phyloP scores from a whole-genome alignment of 1,140 invertebrate genomes.

The Calliphora vicina region DNA sequence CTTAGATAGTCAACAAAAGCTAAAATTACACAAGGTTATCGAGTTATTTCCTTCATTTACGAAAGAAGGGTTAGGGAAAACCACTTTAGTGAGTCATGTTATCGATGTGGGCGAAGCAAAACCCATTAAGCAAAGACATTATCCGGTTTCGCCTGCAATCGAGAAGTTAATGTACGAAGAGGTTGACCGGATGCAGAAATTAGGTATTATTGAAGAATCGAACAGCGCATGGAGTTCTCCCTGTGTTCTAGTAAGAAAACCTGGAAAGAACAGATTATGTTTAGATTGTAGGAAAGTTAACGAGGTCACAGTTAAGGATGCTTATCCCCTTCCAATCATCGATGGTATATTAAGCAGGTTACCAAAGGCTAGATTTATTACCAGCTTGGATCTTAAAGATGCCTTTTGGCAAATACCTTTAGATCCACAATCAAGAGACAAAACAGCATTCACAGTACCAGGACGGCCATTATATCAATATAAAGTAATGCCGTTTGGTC shows the following conservation, averaged over 20 bases:
- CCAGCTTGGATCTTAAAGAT: constrained; percentile 42
- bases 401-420: constrained; percentile 8
- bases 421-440: constrained; percentile 41
- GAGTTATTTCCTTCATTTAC: neutral
- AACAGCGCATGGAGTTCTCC: no score
- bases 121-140: constrained; percentile 18
- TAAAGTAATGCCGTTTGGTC: constrained; percentile 46
- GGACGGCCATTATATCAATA: constrained; percentile 48
- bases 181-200: neutral
- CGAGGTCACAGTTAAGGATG: constrained; percentile 19
- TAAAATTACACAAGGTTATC: neutral
- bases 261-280: neutral
- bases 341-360: constrained; percentile 38
- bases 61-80: neutral
- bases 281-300: constrained; percentile 1
- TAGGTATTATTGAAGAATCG: constrained; percentile 17
- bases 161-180: constrained; percentile 19
- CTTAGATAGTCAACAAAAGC: neutral
- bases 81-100: neutral
- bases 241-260: no score
- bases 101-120: neutral
- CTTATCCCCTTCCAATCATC: constrained; percentile 21
- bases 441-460: constrained; percentile 59
- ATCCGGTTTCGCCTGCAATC: neutral
- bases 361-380: constrained; percentile 27